phyloP scores from a whole-genome alignment of 1,140 invertebrate species.

The Caenorhabditis elegans region WBcel235 BX284606.5:16813501-16814000 shows the following conservation, averaged over 20 bases:
- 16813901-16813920: no score
- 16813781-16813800: neutral
- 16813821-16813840: neutral
- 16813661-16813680: neutral
- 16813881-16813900: no score
- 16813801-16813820: neutral
- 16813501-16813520: neutral
- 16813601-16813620: conserved; percentile 57
- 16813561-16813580: conserved; percentile 61
- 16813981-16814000: no score
- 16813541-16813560: conserved; percentile 44
- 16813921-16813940: neutral
- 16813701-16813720: neutral
- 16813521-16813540: neutral
- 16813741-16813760: neutral
- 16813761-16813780: neutral
- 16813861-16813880: no score
- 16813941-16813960: neutral
- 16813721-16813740: neutral
- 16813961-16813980: neutral
- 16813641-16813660: conserved; percentile 27
- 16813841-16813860: conserved; percentile 12
- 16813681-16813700: neutral
- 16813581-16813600: conserved; percentile 55
- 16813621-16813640: conserved; percentile 55